Conservation (phyloP, 2,797 vertebrate species). For the Tenualosa thibaudeaui region DNA sequence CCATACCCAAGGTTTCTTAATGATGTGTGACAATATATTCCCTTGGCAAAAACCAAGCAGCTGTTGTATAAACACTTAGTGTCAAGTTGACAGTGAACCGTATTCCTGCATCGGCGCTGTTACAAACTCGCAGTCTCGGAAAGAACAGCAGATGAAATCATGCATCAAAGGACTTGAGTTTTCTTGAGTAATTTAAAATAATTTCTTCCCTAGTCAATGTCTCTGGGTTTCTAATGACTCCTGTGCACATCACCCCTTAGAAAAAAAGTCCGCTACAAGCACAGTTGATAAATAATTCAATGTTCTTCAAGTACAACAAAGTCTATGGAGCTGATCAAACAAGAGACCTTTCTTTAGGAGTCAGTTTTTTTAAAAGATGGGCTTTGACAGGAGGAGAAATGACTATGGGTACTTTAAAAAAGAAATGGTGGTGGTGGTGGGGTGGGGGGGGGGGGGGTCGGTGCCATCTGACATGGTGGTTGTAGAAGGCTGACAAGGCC, state of each 20-base stretch:
- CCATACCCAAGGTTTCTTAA: constrained; percentile 15
- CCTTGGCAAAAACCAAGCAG: constrained; percentile 10
- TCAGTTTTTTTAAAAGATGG: constrained; percentile 25
- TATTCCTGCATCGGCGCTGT: not conserved
- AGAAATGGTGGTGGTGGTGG: not conserved
- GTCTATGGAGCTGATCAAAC: constrained; percentile 35
- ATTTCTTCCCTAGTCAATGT: constrained; percentile 15
- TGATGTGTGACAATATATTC: constrained; percentile 22
- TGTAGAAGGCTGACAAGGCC: constrained; percentile 37
- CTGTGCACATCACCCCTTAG: not conserved
- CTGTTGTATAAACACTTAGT: constrained; percentile 21
- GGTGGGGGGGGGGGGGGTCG: not conserved
- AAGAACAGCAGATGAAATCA: constrained; percentile 9
- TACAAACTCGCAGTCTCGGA: not conserved
- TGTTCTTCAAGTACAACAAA: constrained; percentile 43
- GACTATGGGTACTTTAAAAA: constrained; percentile 15
- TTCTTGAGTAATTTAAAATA: constrained; percentile 24
- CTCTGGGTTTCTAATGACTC: not conserved
- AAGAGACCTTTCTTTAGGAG: constrained; percentile 26
- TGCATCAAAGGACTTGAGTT: not conserved
- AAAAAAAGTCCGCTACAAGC: not conserved
- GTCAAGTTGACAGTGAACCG: constrained; percentile 25
- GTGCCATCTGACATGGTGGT: constrained; percentile 36
- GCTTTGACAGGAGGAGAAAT: constrained; percentile 28
- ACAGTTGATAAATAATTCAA: constrained; percentile 39